Percentiles rank a stretch among this genome's conserved stretches.
Evolutionary conservation across 2,888 invertebrate species (phyloP).

Genomic region (Hydriomena furcata): DNA sequence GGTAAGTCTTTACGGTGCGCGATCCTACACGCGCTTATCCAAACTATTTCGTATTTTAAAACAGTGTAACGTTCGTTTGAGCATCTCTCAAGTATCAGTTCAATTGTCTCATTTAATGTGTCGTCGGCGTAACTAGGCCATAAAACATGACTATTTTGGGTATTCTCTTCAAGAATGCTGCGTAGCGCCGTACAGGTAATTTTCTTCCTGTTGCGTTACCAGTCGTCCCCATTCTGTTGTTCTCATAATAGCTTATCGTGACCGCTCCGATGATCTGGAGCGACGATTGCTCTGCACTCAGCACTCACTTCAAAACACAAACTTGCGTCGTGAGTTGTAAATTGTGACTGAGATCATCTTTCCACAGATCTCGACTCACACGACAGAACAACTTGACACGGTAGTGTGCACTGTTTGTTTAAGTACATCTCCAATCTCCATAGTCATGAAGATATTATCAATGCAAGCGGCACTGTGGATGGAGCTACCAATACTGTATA

Average conservation of each 20-base stretch:
- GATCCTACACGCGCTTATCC: no score
- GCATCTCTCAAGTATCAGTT: background rate
- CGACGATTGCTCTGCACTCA: slow-evolving; percentile 61
- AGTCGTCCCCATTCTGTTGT: slow-evolving; percentile 50
- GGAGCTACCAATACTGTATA: slow-evolving; percentile 16
- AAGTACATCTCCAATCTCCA: slow-evolving; percentile 21
- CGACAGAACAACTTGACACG: slow-evolving; percentile 7
- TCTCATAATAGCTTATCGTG: slow-evolving; percentile 75
- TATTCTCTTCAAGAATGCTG: slow-evolving; percentile 21
- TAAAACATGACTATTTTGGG: slow-evolving; percentile 16
- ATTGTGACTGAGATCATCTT: slow-evolving; percentile 60
- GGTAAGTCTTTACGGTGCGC: no score
- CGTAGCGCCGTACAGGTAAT: slow-evolving; percentile 30
- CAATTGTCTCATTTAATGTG: background rate
- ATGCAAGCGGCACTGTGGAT: slow-evolving; percentile 37
- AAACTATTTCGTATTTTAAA: no score
- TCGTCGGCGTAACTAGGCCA: background rate
- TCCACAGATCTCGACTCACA: slow-evolving; percentile 40
- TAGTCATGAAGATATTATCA: slow-evolving; percentile 37
- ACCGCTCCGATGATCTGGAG: slow-evolving; percentile 65
- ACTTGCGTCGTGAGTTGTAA: slow-evolving; percentile 63
- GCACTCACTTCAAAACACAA: slow-evolving; percentile 52
- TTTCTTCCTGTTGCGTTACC: slow-evolving; percentile 39
- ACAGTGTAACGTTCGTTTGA: no score
- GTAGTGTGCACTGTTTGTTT: slow-evolving; percentile 12